phyloP scores from a whole-genome alignment of 2,797 vertebrate genomes.

The Oreortyx pictus region DNA sequence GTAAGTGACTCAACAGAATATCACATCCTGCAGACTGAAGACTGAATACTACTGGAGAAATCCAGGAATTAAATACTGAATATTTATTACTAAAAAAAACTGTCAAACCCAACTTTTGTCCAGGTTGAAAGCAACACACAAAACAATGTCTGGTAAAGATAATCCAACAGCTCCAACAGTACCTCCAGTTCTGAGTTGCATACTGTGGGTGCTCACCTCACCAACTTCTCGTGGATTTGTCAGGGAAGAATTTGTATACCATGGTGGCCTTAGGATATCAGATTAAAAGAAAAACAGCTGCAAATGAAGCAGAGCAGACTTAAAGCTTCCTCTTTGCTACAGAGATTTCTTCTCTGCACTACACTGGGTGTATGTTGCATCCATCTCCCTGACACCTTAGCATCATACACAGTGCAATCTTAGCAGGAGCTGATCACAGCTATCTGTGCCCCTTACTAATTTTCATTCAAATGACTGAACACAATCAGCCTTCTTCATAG shows the following conservation, averaged over 20 bases:
- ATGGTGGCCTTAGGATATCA: background rate
- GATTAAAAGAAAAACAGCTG: background rate
- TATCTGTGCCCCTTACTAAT: background rate
- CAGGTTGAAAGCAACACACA: background rate
- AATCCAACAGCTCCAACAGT: background rate
- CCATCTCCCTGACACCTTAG: background rate
- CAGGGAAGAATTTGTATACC: background rate
- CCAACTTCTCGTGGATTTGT: background rate
- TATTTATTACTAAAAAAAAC: background rate
- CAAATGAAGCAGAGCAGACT: background rate
- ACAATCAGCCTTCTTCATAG: background rate
- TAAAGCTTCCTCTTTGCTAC: background rate
- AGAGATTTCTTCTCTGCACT: background rate
- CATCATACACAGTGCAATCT: background rate
- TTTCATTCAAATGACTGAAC: background rate
- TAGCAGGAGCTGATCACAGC: background rate
- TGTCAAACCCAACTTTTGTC: background rate
- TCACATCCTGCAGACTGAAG: background rate
- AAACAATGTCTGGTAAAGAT: background rate
- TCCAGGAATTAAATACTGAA: background rate
- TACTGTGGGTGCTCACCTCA: background rate
- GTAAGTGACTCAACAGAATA: background rate
- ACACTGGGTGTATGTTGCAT: fast-evolving
- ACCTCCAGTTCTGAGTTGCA: background rate
- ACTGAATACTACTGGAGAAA: background rate